phyloP scores from a whole-genome alignment of 2,888 invertebrate species.

The Tipula unca region DNA sequence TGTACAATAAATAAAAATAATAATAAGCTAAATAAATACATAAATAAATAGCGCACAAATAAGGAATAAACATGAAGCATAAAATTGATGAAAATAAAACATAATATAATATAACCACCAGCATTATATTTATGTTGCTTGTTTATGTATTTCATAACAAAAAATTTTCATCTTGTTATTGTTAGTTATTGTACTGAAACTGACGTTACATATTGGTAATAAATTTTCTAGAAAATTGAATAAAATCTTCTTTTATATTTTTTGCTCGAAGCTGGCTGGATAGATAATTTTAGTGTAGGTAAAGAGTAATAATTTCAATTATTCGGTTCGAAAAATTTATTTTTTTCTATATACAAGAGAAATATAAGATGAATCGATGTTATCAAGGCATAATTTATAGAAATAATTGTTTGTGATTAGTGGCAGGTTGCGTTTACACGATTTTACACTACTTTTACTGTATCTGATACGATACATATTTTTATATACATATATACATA shows the following conservation, averaged over 20 bases:
- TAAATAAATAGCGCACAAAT: background rate
- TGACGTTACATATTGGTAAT: background rate
- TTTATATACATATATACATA: too few species aligned
- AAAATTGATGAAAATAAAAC: background rate
- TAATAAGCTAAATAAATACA: too few species aligned
- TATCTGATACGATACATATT: too few species aligned
- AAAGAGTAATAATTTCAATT: background rate
- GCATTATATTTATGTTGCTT: background rate
- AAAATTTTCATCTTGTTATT: background rate
- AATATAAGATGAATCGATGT: too few species aligned
- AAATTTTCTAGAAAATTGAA: background rate
- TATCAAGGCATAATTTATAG: too few species aligned
- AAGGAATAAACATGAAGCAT: background rate
- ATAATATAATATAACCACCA: too few species aligned
- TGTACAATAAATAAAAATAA: too few species aligned
- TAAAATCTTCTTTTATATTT: background rate
- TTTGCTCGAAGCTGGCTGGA: background rate
- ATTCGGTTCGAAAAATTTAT: background rate
- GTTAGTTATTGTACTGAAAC: background rate
- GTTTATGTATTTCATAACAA: background rate
- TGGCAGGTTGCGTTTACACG: too few species aligned
- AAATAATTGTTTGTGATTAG: too few species aligned
- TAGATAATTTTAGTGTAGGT: background rate
- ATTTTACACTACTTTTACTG: too few species aligned
- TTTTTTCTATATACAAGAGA: background rate